Evolutionary conservation across 2,113 vertebrate genomes (phyloP), one percentile per base, ranked within the genome.

Genomic region (Oncorhynchus mykiss): DNA sequence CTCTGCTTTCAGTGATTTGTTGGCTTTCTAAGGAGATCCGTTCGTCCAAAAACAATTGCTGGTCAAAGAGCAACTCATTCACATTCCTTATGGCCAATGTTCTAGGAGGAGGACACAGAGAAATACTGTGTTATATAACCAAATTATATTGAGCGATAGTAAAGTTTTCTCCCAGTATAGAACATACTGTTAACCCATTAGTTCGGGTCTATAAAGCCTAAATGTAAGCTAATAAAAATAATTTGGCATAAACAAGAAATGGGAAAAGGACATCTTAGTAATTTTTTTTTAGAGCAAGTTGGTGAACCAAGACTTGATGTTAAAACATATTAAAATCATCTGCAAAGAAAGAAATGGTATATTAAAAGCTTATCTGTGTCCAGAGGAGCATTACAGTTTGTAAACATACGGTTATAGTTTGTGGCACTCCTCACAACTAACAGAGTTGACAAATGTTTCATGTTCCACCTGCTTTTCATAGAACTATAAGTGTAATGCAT

Each of bases 391-490:
- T 31, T 39, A 18, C 20, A 68, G n/a, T 14, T 31, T 75, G 24
- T 70, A 72, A 75, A 79, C 48, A 78, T 27, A 2, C 27, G 25
- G 3, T 78, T 25, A 31, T 54, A 11, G 22, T 25, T 48, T 16
- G 66, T 67, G 62, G 65, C 11, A 31, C 31, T 14, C 13, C 8
- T 51, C 16, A 45, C 8, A 67, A 49, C 14, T 20, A 51, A 78
- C 82, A 76, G 22, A 45, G 3, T 4, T 72, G 65, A 80, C 57
- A 71, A 79, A 67, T 51, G 68, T 73, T 24, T 18, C 27, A 65
- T 72, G 71, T 70, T 29, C 49, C 74, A 70, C 70, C 60, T 72
- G 77, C 54, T 78, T 90, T 92, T 87, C 83, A 88, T 82, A 86
- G 84, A 51, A 64, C 78, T 39, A 74, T 18, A 60, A 80, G 78